These are phyloP conservation scores for Leptosomus discolor DNA, from an alignment of 2,113 vertebrate species.

Conservation along the genomic window DNA sequence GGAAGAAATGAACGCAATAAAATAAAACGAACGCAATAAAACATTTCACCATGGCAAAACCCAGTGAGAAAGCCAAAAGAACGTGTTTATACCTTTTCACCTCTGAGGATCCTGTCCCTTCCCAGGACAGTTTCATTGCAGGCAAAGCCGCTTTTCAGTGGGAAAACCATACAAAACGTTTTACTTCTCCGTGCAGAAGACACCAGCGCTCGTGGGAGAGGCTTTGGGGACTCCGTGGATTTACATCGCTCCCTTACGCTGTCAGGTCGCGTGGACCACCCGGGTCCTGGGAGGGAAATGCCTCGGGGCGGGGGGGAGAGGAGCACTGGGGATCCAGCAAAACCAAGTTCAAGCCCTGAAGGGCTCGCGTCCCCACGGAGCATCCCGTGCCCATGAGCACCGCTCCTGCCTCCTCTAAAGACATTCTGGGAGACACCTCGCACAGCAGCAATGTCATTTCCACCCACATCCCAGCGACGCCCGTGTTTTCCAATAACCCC, in stretches of 20 bases:
- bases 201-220: neutral
- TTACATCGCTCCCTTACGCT: neutral
- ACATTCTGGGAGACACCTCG: neutral
- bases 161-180: neutral
- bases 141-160: neutral
- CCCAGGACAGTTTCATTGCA: neutral
- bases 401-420: fast-evolving
- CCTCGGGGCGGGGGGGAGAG: neutral
- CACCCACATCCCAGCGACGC: neutral
- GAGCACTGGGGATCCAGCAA: neutral
- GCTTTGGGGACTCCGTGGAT: neutral
- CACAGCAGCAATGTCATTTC: neutral
- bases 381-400: neutral
- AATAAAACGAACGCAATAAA: no score
- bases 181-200: neutral
- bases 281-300: neutral
- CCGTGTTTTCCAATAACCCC: neutral
- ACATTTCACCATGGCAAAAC: neutral
- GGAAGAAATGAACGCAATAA: neutral
- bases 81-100: fast-evolving
- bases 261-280: no score
- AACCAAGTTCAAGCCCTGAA: neutral
- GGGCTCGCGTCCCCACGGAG: neutral
- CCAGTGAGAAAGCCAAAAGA: neutral
- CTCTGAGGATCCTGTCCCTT: neutral